Conservation (phyloP, 2,113 vertebrate genomes). For the Trogon surrucura region DNA sequence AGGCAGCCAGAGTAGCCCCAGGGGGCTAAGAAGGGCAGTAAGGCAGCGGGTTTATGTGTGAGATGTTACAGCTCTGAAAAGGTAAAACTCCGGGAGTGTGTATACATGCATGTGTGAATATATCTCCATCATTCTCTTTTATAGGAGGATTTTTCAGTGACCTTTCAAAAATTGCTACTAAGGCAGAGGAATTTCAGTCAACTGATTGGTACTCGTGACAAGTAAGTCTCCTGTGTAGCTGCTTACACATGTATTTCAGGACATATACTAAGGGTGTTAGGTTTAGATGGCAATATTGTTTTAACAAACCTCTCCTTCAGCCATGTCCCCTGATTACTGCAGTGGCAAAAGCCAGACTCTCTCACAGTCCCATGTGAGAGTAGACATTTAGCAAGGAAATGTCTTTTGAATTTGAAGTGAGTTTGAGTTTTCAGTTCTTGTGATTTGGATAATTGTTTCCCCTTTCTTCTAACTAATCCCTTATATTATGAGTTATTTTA, state of each 20-base stretch:
- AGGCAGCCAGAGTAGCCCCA: accelerated
- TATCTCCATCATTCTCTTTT: neutral
- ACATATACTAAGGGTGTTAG: neutral
- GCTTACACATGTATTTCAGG: neutral
- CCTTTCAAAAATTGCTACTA: neutral
- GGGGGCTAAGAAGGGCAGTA: neutral
- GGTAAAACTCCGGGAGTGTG: accelerated
- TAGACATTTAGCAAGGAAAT: neutral
- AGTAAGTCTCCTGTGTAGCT: neutral
- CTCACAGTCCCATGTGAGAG: neutral
- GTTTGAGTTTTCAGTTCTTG: neutral
- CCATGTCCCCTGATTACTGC: neutral
- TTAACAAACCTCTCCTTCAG: neutral
- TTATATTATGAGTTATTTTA: neutral
- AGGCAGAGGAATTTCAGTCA: neutral
- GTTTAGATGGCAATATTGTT: neutral
- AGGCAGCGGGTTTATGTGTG: too few species aligned
- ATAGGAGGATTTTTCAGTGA: neutral
- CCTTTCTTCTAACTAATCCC: neutral
- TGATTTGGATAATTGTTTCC: neutral
- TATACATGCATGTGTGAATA: accelerated
- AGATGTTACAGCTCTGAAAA: neutral
- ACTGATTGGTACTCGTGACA: neutral
- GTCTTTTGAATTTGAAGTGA: neutral
- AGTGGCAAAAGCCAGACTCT: neutral